These are phyloP conservation scores for Callipepla californica DNA, from an alignment of 2,113 vertebrate genomes.

Conservation along the genomic window DNA sequence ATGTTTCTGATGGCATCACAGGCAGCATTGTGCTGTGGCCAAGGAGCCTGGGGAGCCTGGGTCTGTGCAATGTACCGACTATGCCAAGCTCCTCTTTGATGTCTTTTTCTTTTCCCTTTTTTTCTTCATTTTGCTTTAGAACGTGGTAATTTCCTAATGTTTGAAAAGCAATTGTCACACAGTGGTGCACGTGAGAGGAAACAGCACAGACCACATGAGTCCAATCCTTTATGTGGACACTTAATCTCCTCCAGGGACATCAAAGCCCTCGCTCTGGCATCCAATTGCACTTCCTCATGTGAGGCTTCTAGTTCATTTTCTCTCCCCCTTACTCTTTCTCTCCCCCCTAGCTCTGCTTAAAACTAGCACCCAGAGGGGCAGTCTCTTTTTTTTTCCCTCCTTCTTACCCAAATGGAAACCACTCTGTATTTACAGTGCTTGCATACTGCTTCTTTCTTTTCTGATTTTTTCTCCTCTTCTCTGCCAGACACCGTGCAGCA, in stretches of 20 bases:
- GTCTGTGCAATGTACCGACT: not conserved
- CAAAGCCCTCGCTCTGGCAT: constrained; percentile 37
- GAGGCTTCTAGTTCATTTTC: constrained; percentile 11
- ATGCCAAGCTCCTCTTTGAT: not conserved
- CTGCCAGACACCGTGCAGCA: not conserved
- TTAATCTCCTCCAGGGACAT: constrained; percentile 47
- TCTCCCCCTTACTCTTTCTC: not conserved
- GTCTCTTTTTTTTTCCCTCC: not conserved
- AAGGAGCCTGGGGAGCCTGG: not conserved
- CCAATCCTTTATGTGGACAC: constrained; percentile 41
- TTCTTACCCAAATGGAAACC: not conserved
- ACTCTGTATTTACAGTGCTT: not conserved
- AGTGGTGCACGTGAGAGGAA: constrained; percentile 8
- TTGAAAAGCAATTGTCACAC: constrained; percentile 53
- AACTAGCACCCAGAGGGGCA: not conserved
- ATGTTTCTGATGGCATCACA: not conserved
- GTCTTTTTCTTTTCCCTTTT: not conserved
- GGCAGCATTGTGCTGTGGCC: rapidly evolving
- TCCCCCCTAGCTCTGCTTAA: not conserved
- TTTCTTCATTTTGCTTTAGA: not conserved
- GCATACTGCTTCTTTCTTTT: not conserved
- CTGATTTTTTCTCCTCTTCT: not conserved
- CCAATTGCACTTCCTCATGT: not conserved
- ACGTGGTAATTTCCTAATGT: constrained; percentile 22
- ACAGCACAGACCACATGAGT: constrained; percentile 31